phyloP scores from a whole-genome alignment of 2,113 vertebrate genomes.

The Leptosomus discolor region DNA sequence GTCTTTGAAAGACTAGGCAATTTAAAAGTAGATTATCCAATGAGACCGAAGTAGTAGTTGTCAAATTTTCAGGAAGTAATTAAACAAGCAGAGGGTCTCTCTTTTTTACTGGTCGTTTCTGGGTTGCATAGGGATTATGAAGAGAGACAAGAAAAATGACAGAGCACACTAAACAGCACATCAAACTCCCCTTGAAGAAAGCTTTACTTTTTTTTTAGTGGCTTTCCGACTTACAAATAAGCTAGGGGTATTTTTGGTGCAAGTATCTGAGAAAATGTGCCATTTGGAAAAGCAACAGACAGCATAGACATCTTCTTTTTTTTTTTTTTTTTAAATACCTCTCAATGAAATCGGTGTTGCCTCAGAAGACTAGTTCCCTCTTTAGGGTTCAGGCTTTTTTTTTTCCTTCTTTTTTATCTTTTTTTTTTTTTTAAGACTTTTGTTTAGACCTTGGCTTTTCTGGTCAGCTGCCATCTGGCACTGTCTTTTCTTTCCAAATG shows the following conservation, averaged over 20 bases:
- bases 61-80: constrained; percentile 81
- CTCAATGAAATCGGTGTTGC: background rate
- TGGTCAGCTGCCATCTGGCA: constrained; percentile 51
- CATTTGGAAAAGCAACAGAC: background rate
- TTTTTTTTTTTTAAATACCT: background rate
- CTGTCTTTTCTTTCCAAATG: constrained; percentile 51
- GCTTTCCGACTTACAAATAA: constrained; percentile 3
- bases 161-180: constrained; percentile 62
- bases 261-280: background rate
- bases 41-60: constrained; percentile 67
- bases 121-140: constrained; percentile 80
- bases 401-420: background rate
- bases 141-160: constrained; percentile 81
- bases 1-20: constrained; percentile 75
- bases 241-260: background rate
- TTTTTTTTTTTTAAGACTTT: background rate
- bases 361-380: background rate
- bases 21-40: constrained; percentile 74
- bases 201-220: background rate
- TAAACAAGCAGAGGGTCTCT: constrained; percentile 77
- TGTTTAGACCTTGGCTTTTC: constrained; percentile 14
- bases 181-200: constrained; percentile 51
- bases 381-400: background rate
- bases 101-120: constrained; percentile 77
- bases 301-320: background rate